Percentiles rank a stretch among this genome's conserved stretches.
These are phyloP conservation scores for Caenorhabditis afra DNA, from an alignment of 2,888 invertebrate species.

Conservation along the genomic window DNA sequence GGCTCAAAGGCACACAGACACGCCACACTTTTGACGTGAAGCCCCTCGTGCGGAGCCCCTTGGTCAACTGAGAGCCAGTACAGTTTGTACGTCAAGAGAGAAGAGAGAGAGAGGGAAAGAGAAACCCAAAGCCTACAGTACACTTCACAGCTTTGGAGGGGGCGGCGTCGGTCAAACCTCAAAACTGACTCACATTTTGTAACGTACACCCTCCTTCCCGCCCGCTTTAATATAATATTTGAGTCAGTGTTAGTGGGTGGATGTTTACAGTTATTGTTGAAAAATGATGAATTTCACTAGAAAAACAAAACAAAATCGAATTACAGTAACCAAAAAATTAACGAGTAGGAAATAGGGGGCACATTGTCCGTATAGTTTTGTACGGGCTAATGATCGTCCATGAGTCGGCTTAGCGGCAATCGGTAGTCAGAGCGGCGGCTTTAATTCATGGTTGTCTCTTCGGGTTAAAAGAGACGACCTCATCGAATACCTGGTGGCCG, in stretches of 20 bases:
- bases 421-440: constrained; percentile 12
- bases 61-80: constrained; percentile 49
- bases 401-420: constrained; percentile 31
- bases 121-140: constrained; percentile 11
- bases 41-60: constrained; percentile 35
- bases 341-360: neutral
- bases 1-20: constrained; percentile 37
- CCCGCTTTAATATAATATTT: no score
- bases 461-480: constrained; percentile 12
- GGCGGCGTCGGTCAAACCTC: constrained; percentile 22
- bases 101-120: no score
- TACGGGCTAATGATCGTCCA: constrained; percentile 3
- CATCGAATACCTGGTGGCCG: constrained; percentile 3
- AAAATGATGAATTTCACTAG: no score
- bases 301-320: no score
- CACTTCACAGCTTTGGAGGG: constrained; percentile 15
- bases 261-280: no score
- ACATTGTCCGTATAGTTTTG: constrained; percentile 11
- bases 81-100: constrained; percentile 6
- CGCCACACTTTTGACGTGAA: constrained; percentile 40
- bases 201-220: constrained; percentile 23
- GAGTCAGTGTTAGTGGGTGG: constrained; percentile 23
- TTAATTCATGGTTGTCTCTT: constrained; percentile 30
- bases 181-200: constrained; percentile 34
- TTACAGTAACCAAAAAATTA: no score